Base-by-base conservation (phyloP, 2,113 vertebrate species). In the Pedetes capensis region DNA sequence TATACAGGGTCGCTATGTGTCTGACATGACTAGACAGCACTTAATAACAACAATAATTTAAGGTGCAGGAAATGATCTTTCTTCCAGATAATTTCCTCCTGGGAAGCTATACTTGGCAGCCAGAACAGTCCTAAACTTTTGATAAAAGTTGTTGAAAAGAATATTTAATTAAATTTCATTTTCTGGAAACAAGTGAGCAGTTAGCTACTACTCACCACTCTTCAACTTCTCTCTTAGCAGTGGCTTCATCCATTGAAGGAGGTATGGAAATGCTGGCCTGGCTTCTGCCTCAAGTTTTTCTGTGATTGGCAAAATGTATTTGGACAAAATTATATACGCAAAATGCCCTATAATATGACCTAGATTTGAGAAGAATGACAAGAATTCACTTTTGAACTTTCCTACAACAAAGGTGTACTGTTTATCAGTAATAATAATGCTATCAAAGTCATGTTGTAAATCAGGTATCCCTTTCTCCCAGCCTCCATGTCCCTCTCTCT, bases 61-160 rank as follows among this genome's bases (percentile, higher is more conserved):
- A 94, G 85, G 69, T 83, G 11, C 42, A 87, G 76, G 95, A 89
- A 87, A 87, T 88, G n/a, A 61, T 37, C 82, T 92, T 90, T 89
- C 25, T 91, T 76, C 44, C 47, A 81, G 84, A 87, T 79, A 66
- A 51, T 93, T 91, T 84, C 72, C 91, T 94, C 90, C 72, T 34
- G 17, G 92, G 53, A 90, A 18, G 25, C 42, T 29, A 2, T 39
- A 12, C 32, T 85, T 94, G 81, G 72, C 75, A 93, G 83, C 13
- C 64, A 66, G 51, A 84, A 34, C 1, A 47, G 59, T 53, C 68
- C 22, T 64, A 55, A 82, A 66, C 39, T 57, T 96, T 80, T 87
- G 74, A 68, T 44, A 55, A 90, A 82, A 82, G 27, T 61, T 88
- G 7, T 39, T 75, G 51, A 55, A 85, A 25, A 87, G 57, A 91